phyloP scores from a whole-genome alignment of 2,888 invertebrate species.

The Epinotia demarniana region DNA sequence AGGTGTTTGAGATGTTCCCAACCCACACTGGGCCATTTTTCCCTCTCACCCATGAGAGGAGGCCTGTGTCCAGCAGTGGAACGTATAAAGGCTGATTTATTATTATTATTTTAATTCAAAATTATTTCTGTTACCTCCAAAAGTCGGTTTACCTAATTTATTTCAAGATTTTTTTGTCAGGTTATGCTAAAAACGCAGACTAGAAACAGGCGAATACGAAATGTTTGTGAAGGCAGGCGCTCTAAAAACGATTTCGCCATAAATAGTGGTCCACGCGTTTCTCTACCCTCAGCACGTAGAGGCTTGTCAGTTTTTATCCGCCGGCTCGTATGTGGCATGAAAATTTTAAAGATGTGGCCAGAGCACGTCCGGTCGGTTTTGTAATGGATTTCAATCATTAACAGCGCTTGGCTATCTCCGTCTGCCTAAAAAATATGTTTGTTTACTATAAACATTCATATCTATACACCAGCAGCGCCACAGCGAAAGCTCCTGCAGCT shows the following conservation, averaged over 20 bases:
- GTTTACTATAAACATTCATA: background rate
- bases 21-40: no score
- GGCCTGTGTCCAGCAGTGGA: no score
- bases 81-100: no score
- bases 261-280: constrained; percentile 28
- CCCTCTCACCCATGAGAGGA: no score
- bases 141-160: no score
- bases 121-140: no score
- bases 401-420: background rate
- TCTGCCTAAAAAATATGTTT: background rate
- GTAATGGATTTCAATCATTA: constrained; percentile 10
- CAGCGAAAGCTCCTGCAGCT: no score
- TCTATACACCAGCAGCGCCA: no score
- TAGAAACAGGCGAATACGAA: background rate
- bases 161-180: background rate
- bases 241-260: constrained; percentile 27
- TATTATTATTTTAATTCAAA: no score
- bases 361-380: background rate
- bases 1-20: no score
- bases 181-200: no score
- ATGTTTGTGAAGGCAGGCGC: background rate
- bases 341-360: constrained; percentile 14
- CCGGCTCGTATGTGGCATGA: constrained; percentile 18
- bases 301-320: constrained; percentile 29
- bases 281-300: constrained; percentile 21